A percentile compares a stretch with the other conserved stretches of the same genome.
These are phyloP conservation scores for Megalurothrips usitatus DNA, from an alignment of 2,888 invertebrate genomes.

Conservation along the genomic window DNA sequence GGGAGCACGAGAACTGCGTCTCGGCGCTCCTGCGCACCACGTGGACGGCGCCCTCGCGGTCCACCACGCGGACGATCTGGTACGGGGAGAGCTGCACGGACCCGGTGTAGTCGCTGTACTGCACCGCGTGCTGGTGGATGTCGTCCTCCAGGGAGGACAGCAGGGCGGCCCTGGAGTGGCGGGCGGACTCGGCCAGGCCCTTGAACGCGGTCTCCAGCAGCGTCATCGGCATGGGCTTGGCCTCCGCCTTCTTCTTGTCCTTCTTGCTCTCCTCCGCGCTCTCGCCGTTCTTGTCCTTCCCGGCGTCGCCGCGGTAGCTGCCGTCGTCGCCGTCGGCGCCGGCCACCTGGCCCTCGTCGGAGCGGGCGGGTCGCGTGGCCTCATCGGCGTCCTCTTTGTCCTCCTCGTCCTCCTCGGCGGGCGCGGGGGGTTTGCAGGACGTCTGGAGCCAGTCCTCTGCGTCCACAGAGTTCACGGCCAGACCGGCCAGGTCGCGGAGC, in stretches of 20 bases:
- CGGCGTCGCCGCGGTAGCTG: not conserved
- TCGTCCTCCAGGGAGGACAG: constrained; percentile 61
- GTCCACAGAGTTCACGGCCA: constrained; percentile 57
- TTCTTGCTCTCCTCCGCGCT: not conserved
- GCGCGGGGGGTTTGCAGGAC: not conserved
- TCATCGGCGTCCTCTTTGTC: not conserved
- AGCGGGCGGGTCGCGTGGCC: not conserved
- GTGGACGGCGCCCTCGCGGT: constrained; percentile 67
- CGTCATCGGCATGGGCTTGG: constrained; percentile 38
- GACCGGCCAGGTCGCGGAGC: constrained; percentile 64
- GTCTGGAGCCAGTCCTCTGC: constrained; percentile 52
- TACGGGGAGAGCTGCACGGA: constrained; percentile 65
- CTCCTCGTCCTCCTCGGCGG: not conserved
- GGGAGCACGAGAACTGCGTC: constrained; percentile 67
- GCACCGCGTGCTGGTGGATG: constrained; percentile 43
- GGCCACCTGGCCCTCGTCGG: constrained; percentile 5
- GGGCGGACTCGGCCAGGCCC: constrained; percentile 56
- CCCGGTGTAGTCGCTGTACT: constrained; percentile 39
- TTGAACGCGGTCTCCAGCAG: constrained; percentile 51
- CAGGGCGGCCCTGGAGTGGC: constrained; percentile 61
- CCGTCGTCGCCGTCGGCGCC: constrained; percentile 10
- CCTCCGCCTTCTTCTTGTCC: not conserved
- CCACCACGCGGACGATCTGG: constrained; percentile 67
- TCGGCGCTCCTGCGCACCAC: constrained; percentile 67
- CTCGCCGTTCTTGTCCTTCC: not conserved